Conservation (phyloP, 2,797 vertebrate species). For the Microctenopoma stevenorrisi region DNA sequence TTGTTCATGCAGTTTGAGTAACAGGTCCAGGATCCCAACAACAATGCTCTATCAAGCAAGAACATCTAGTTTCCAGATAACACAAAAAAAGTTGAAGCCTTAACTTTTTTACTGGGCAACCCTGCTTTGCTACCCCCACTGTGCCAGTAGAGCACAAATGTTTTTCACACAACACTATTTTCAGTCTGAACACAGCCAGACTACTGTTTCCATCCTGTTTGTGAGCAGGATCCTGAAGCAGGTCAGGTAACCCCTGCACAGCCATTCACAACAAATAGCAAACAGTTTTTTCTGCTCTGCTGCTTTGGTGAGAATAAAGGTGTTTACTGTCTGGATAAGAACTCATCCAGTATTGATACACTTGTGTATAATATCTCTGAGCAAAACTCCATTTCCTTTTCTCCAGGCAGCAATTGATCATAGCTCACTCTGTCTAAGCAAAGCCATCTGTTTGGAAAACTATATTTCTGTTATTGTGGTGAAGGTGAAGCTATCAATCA, state of each 20-base stretch:
- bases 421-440: slow-evolving; percentile 29
- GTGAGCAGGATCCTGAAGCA: slow-evolving; percentile 21
- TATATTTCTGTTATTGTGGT: slow-evolving; percentile 61
- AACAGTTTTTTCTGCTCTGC: slow-evolving; percentile 36
- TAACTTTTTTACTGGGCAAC: not conserved
- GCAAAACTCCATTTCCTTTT: slow-evolving; percentile 67
- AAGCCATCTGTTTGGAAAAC: slow-evolving; percentile 66
- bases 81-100: not conserved
- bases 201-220: slow-evolving; percentile 15
- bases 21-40: not conserved
- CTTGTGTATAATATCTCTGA: slow-evolving; percentile 59
- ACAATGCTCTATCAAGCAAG: not conserved
- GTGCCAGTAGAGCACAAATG: slow-evolving; percentile 4
- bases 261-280: slow-evolving; percentile 33
- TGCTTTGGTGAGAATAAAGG: slow-evolving; percentile 20
- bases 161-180: slow-evolving; percentile 10
- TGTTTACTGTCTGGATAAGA: slow-evolving; percentile 51
- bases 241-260: slow-evolving; percentile 24
- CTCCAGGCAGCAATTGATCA: slow-evolving; percentile 66
- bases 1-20: too few species aligned
- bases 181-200: slow-evolving; percentile 22
- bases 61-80: not conserved
- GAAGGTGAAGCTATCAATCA: slow-evolving; percentile 63
- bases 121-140: not conserved
- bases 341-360: slow-evolving; percentile 60